Conservation (phyloP, 2,797 vertebrate genomes). For the Xyrichtys novacula region DNA sequence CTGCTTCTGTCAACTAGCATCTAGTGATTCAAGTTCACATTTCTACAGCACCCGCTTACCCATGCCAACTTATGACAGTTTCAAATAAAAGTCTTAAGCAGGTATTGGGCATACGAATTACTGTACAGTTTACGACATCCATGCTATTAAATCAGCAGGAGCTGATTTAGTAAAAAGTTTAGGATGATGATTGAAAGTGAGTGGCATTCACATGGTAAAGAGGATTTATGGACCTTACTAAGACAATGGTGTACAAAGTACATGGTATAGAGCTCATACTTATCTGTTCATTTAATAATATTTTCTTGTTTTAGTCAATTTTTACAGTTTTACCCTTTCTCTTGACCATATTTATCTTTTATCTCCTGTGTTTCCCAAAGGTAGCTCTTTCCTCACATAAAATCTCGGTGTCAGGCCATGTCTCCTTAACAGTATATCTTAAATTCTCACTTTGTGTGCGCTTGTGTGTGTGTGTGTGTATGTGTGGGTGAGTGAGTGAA, state of each 20-base stretch:
- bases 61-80: slow-evolving; percentile 70
- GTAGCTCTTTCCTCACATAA: too few species aligned
- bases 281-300: too few species aligned
- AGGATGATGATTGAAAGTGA: neutral
- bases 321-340: too few species aligned
- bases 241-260: neutral
- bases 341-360: too few species aligned
- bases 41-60: slow-evolving; percentile 59
- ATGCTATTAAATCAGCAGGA: slow-evolving; percentile 28
- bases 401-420: too few species aligned
- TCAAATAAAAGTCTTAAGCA: slow-evolving; percentile 58
- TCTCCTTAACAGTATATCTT: too few species aligned
- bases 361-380: too few species aligned
- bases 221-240: neutral
- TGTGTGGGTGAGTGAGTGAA: too few species aligned
- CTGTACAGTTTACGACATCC: slow-evolving; percentile 33
- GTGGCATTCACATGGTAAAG: neutral
- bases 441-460: too few species aligned
- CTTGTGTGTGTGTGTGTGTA: too few species aligned
- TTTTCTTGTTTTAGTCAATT: too few species aligned
- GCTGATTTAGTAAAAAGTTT: neutral
- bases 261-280: too few species aligned
- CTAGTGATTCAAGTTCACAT: slow-evolving; percentile 69
- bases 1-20: slow-evolving; percentile 73
- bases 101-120: slow-evolving; percentile 47